These are phyloP conservation scores for Sinopyrophorus schimmeli DNA, from an alignment of 2,888 invertebrate species.

Conservation along the genomic window DNA sequence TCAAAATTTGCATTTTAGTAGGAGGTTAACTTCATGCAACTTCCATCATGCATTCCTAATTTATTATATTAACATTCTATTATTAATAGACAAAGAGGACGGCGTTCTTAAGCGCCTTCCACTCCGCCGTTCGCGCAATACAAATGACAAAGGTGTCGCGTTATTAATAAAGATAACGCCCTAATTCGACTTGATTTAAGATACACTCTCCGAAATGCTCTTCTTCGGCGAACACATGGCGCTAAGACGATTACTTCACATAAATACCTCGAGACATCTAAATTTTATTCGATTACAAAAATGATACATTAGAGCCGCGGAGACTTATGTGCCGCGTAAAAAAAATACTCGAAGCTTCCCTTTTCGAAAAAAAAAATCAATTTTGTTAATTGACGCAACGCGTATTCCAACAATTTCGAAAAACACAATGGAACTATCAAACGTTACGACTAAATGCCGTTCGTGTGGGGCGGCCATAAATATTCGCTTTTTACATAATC, in stretches of 20 bases:
- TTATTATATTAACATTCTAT: slow-evolving; percentile 39
- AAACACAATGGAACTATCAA: too few species aligned
- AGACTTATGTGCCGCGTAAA: too few species aligned
- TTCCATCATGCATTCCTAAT: slow-evolving; percentile 46
- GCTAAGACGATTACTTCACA: slow-evolving; percentile 19
- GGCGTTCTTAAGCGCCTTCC: slow-evolving; percentile 23
- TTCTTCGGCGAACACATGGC: slow-evolving; percentile 5
- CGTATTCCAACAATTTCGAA: too few species aligned
- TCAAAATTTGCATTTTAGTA: slow-evolving; percentile 48
- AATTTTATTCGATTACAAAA: too few species aligned
- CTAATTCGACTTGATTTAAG: slow-evolving; percentile 15
- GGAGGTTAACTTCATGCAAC: slow-evolving; percentile 47
- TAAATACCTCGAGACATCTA: too few species aligned
- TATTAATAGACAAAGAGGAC: slow-evolving; percentile 29
- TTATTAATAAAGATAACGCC: slow-evolving; percentile 26
- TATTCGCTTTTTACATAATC: too few species aligned
- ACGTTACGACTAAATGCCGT: too few species aligned
- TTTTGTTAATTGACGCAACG: too few species aligned
- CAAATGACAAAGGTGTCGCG: slow-evolving; percentile 17
- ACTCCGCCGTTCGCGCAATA: slow-evolving; percentile 15
- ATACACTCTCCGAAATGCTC: slow-evolving; percentile 11
- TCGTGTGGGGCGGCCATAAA: too few species aligned
- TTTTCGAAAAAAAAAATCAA: too few species aligned
- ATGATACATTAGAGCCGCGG: too few species aligned
- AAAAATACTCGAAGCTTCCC: too few species aligned